These are phyloP conservation scores for Apodemia mormo DNA, from an alignment of 2,888 invertebrate genomes.

Conservation along the genomic window DNA sequence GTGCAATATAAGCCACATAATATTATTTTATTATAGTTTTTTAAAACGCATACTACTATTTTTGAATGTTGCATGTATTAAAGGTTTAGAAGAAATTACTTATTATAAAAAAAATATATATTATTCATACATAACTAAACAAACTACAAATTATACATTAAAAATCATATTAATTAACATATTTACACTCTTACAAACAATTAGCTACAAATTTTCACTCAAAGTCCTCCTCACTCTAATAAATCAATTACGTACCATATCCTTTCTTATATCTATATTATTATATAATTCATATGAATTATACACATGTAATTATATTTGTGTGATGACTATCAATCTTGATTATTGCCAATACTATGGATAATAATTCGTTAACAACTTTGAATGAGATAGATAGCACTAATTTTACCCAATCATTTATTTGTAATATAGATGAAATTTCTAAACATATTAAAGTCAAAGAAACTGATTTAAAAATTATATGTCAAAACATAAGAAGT, in stretches of 20 bases:
- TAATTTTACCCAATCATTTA: neutral
- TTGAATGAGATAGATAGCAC: neutral
- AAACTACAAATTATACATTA: too few relatives aligned
- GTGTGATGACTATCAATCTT: neutral
- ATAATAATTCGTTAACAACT: neutral
- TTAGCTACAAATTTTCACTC: too few relatives aligned
- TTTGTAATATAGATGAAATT: neutral
- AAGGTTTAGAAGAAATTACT: neutral
- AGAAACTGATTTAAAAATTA: neutral
- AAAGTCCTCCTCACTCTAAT: neutral
- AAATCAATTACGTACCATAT: neutral
- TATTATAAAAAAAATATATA: neutral
- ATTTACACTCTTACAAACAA: too few relatives aligned
- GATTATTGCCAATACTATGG: too few relatives aligned
- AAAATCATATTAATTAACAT: too few relatives aligned
- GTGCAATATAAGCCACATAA: too few relatives aligned
- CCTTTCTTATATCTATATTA: neutral
- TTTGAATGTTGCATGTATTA: neutral
- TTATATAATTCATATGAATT: neutral
- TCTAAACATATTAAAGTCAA: neutral
- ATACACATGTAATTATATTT: neutral
- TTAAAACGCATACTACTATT: neutral
- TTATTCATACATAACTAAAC: neutral
- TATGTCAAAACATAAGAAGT: conserved; percentile 8
- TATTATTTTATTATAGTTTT: neutral